phyloP scores from a whole-genome alignment of 37 sponge, comb jelly and placozoan species.

The Eunapius fragilis region DNA sequence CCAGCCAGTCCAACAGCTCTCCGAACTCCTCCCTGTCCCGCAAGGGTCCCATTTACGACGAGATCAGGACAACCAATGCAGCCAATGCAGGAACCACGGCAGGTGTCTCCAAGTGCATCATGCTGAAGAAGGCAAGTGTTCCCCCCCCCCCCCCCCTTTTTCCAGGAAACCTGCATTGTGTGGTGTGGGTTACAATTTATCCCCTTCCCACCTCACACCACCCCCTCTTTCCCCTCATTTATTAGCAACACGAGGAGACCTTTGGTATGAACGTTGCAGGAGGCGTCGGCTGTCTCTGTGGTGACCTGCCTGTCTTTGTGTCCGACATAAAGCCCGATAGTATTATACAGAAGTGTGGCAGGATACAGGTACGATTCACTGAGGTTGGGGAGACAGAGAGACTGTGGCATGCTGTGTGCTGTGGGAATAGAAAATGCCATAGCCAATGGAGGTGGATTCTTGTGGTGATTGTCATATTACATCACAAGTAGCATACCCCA shows the following conservation, averaged over 20 bases:
- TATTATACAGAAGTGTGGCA: slow-evolving; percentile 15
- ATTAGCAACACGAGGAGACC: slow-evolving; percentile 61
- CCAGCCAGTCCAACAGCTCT: slow-evolving; percentile 17
- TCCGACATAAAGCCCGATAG: slow-evolving; percentile 46
- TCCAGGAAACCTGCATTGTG: no score
- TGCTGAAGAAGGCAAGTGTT: slow-evolving; percentile 52
- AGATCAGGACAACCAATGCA: slow-evolving; percentile 4
- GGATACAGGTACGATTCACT: slow-evolving; percentile 52
- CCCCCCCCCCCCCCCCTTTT: no score
- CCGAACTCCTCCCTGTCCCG: slow-evolving; percentile 2
- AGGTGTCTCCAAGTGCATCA: slow-evolving; percentile 44
- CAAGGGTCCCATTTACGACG: slow-evolving; percentile 35
- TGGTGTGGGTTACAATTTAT: no score
- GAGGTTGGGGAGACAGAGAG: background rate
- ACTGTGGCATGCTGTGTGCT: background rate
- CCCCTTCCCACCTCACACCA: background rate
- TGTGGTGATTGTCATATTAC: background rate
- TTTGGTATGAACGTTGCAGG: slow-evolving; percentile 91
- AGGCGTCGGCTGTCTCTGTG: slow-evolving; percentile 51
- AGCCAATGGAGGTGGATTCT: background rate
- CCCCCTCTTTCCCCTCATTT: slow-evolving; percentile 1
- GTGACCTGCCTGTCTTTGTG: slow-evolving; percentile 76
- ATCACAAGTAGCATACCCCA: background rate
- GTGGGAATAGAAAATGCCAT: background rate
- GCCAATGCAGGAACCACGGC: slow-evolving; percentile 10